Evolutionary conservation across 2,113 vertebrate species (phyloP), one percentile per base, ranked within the genome.

Genomic region (Mugil cephalus): DNA sequence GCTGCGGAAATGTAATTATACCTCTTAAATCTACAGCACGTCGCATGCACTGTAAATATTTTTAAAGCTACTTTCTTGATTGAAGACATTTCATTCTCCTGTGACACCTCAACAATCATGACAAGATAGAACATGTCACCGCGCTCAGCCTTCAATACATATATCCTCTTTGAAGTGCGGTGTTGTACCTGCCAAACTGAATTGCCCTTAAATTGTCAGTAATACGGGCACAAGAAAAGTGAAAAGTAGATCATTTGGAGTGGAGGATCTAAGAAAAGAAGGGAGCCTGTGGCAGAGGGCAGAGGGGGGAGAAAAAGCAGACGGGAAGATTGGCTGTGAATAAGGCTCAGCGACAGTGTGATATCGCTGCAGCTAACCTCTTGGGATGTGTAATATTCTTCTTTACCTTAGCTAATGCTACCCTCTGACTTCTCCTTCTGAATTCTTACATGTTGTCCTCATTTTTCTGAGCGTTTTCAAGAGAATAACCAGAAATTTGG

Each of bases 221-320:
- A 74, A 83, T 79, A 67, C 10, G 2, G 69, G 15, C 60, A 82
- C 55, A 80, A 61, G 24, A 55, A 79, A 58, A 68, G 59, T 69
- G 85, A 78, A 83, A 89, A 82, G 82, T 88, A 65, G 82, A 87
- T 79, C 62, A 63, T 79, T 83, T 85, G 73, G 34, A 80, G 76
- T 63, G 63, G 51, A 61, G 67, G 56, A 80, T 85, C 81, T 87
- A 89, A 87, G 83, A 89, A 87, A 85, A 91, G 83, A 81, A 66
- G 63, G 76, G 61, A 79, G 88, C 55, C 81, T 70, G 56, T 84
- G 84, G 79, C 89, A 87, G 69, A 87, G 84, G 84, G 86, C 84
- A 86, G 70, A 67, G 43, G 71, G 85, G 70, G 64, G 43, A 69
- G 82, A 80, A 80, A 59, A 79, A 61, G 66, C 66, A 83, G 83